Percentiles rank a stretch among this genome's conserved stretches.
Conservation (phyloP, 1,140 invertebrate species). For the Zaprionus kolodkinae region DNA sequence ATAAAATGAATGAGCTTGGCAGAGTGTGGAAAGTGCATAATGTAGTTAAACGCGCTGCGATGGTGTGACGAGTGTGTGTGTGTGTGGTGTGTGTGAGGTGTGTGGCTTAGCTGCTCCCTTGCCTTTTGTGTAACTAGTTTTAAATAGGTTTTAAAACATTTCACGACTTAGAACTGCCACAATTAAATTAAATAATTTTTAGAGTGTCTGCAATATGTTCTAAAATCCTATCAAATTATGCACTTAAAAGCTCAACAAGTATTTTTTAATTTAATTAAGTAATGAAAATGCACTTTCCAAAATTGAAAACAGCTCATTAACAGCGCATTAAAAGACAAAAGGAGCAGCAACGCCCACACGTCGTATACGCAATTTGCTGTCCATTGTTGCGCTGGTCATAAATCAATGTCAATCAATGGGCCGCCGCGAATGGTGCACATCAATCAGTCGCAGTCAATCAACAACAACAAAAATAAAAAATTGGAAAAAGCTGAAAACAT, state of each 20-base stretch:
- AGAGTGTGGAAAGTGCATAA: constrained; percentile 76
- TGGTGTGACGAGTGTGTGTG: not conserved
- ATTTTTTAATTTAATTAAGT: not conserved
- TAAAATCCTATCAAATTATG: not conserved
- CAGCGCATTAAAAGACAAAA: not conserved
- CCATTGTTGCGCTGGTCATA: constrained; percentile 53
- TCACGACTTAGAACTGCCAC: not conserved
- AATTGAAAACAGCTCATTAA: not conserved
- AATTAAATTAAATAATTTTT: not conserved
- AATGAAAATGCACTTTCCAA: not conserved
- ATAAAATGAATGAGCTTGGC: constrained; percentile 75
- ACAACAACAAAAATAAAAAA: constrained; percentile 7
- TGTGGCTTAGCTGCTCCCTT: not conserved
- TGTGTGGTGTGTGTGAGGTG: not conserved
- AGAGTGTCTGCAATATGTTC: not conserved
- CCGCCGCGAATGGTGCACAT: constrained; percentile 48
- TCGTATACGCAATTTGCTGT: constrained; percentile 54
- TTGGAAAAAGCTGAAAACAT: constrained; percentile 21
- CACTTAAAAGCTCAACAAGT: not conserved
- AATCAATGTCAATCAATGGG: constrained; percentile 71
- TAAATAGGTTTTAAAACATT: constrained; percentile 53
- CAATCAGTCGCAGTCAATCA: constrained; percentile 73
- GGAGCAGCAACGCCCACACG: not conserved
- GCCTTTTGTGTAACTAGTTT: constrained; percentile 25
- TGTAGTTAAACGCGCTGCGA: constrained; percentile 52